A percentile compares a stretch with the other conserved stretches of the same genome.
phyloP scores from a whole-genome alignment of 2,888 invertebrate genomes.

The Neoascia interrupta region DNA sequence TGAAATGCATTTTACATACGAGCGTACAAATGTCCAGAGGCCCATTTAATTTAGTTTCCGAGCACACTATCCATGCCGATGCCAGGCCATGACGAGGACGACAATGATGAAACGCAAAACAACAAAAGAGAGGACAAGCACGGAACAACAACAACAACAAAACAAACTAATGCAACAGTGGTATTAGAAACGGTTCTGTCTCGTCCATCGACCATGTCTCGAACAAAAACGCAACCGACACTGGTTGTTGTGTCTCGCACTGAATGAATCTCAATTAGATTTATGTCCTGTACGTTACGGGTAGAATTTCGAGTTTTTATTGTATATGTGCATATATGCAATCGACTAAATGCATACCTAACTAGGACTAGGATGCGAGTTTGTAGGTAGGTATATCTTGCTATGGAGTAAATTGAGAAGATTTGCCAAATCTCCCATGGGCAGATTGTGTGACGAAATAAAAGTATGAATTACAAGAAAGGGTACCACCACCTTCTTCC shows the following conservation, averaged over 20 bases:
- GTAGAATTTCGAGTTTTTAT: constrained; percentile 10
- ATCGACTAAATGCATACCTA: constrained; percentile 40
- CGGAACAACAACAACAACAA: constrained; percentile 23
- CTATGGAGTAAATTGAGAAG: constrained; percentile 45
- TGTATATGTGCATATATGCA: background rate
- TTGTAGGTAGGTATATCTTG: background rate
- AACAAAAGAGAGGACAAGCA: constrained; percentile 36
- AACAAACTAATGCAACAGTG: constrained; percentile 51
- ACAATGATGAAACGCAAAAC: constrained; percentile 45
- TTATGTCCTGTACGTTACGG: constrained; percentile 52
- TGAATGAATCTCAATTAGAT: constrained; percentile 68
- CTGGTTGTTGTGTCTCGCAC: constrained; percentile 53
- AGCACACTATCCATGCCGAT: constrained; percentile 12
- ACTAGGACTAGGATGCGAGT: constrained; percentile 22
- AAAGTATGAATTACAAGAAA: background rate
- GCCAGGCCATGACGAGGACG: constrained; percentile 20
- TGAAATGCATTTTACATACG: constrained; percentile 30
- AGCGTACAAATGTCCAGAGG: constrained; percentile 46
- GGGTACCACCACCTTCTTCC: background rate
- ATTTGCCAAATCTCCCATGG: constrained; percentile 28
- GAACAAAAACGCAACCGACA: constrained; percentile 32
- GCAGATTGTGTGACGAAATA: background rate
- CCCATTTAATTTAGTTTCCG: constrained; percentile 64
- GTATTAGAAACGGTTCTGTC: constrained; percentile 35
- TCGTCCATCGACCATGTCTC: background rate